Evolutionary conservation across 2,888 invertebrate species (phyloP).

Genomic region (Scaptomyza reducta): DNA sequence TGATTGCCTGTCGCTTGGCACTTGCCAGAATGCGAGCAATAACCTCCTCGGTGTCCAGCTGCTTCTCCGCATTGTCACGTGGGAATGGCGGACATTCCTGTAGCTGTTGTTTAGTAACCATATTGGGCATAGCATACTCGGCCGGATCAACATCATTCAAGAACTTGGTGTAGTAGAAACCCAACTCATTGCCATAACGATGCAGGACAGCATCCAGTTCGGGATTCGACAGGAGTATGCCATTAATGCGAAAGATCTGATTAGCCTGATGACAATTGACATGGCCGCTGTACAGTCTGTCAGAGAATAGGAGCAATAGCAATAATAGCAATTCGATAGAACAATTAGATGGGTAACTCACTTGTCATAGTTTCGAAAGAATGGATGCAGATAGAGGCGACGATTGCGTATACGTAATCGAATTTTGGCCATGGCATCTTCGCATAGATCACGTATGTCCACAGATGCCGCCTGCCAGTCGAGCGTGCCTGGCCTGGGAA

Average conservation of each 20-base stretch:
- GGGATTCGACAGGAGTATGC: constrained; percentile 87
- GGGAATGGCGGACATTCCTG: constrained; percentile 56
- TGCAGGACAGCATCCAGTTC: constrained; percentile 89
- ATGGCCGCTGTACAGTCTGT: constrained; percentile 89
- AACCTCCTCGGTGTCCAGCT: constrained; percentile 84
- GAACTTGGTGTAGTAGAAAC: constrained; percentile 90
- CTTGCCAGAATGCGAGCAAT: constrained; percentile 90
- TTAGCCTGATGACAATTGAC: constrained; percentile 89
- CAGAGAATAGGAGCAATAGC: neutral
- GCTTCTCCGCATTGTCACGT: constrained; percentile 85
- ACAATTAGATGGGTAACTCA: constrained; percentile 67
- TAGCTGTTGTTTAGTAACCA: constrained; percentile 56
- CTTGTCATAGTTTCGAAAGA: constrained; percentile 90
- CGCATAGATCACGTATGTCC: constrained; percentile 85
- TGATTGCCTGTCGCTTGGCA: constrained; percentile 89
- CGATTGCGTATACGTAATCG: constrained; percentile 87
- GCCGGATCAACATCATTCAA: constrained; percentile 86
- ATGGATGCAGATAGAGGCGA: constrained; percentile 87
- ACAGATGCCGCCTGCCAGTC: constrained; percentile 84
- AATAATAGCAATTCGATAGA: too few species aligned
- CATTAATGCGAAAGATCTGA: constrained; percentile 88
- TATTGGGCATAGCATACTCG: constrained; percentile 80
- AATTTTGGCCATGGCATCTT: constrained; percentile 87
- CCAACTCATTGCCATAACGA: constrained; percentile 89
- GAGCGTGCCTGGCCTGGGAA: constrained; percentile 85